Evolutionary conservation across 2,797 vertebrate genomes (phyloP), one percentile per base, ranked within the genome.

Genomic region (Smutsia gigantea): DNA sequence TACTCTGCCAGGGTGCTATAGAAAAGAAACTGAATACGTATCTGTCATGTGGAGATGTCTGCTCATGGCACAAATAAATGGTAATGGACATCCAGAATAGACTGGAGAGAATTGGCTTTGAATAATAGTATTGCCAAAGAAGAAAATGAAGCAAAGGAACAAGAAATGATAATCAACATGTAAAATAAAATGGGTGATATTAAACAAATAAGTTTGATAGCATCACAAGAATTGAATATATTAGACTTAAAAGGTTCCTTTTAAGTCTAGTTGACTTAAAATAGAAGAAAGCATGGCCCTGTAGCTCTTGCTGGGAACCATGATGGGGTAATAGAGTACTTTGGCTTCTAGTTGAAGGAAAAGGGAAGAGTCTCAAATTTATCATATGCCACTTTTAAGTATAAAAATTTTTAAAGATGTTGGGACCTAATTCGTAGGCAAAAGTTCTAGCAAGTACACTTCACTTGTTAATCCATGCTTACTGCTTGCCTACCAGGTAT

Each of bases 401-500:
- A 53, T 51, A 77, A 46, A 86, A 61, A 63, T 15, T 68, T 21
- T 61, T 63, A 29, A 61, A 51, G n/a, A 46, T 34, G 42, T 46
- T 46, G 46, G 46, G 46, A 46, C 46, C 37, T 63, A n/a, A 31
- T 37, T 25, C 68, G 69, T 42, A 55, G 68, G 15, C 2, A 9
- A 82, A 61, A 77, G 2, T 29, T 51, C 17, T 72, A 64, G 34
- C n/a, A 75, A 21, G 18, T 55, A 18, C 18, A 74, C 23, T 15
- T 37, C 29, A 9, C 15, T 57, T 51, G 3, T 46, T 34, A 37
- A 12, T n/a, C 15, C 18, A 7, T 25, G 51, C 57, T 72, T 39
- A 66, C 13, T 21, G 29, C 31, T n/a, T 34, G 68, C 18, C 2
- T 0, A 5, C 8, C 14, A 1, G 15, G 2, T 49, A 12, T n/a